Percentiles rank a stretch among this genome's conserved stretches.
Evolutionary conservation across 2,888 invertebrate genomes (phyloP).

Genomic region (Entomobrya multifasciata): DNA sequence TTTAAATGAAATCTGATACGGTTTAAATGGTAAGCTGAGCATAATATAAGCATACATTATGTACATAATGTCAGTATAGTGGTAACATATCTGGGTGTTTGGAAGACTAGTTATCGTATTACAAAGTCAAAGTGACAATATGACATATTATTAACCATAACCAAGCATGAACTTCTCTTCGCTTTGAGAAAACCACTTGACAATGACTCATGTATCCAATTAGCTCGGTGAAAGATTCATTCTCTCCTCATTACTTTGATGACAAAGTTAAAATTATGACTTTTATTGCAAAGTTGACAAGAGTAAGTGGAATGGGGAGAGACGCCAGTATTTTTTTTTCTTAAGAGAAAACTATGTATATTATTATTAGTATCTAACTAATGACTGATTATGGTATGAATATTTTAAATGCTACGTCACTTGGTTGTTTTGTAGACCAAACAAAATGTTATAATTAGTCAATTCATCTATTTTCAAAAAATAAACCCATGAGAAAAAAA

Average conservation of each 20-base stretch:
- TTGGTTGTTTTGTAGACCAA: too few species aligned
- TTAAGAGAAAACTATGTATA: too few species aligned
- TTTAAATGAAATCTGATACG: conserved; percentile 54
- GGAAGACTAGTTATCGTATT: neutral
- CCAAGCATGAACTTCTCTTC: neutral
- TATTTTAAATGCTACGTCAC: too few species aligned
- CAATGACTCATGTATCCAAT: conserved; percentile 59
- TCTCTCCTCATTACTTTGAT: neutral
- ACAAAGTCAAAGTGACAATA: conserved; percentile 22
- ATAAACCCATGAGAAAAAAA: neutral
- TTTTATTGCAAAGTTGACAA: neutral
- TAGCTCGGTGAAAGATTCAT: conserved; percentile 61
- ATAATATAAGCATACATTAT: too few species aligned
- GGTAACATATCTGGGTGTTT: too few species aligned
- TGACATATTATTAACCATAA: neutral
- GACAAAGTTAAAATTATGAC: neutral
- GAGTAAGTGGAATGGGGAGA: neutral
- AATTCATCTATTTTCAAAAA: neutral
- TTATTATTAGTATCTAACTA: too few species aligned
- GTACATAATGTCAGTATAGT: too few species aligned
- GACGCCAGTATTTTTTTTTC: neutral
- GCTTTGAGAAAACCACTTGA: conserved; percentile 2
- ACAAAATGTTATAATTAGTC: too few species aligned
- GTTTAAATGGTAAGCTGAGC: neutral
- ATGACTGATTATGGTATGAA: too few species aligned